Conservation (phyloP, 2,113 vertebrate species). For the Sylvicapra grimmia region DNA sequence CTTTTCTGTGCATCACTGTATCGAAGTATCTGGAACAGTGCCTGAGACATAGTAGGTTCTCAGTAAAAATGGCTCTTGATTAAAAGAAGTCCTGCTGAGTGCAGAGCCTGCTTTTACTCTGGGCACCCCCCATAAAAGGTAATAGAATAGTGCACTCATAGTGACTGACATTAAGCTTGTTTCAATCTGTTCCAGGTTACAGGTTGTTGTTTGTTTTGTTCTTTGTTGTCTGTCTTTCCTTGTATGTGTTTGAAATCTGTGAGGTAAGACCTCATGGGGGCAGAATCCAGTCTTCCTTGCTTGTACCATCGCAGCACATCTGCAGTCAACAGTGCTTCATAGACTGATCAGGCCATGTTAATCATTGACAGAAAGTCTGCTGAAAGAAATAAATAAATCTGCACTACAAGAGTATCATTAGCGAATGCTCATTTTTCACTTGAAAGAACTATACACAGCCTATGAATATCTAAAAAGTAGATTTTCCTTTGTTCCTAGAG, state of each 20-base stretch:
- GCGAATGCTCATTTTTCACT: neutral
- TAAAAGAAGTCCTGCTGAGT: neutral
- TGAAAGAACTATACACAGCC: neutral
- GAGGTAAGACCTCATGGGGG: neutral
- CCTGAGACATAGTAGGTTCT: neutral
- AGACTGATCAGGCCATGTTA: neutral
- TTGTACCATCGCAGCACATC: neutral
- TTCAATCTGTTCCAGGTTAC: neutral
- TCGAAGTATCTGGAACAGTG: neutral
- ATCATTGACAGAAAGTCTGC: neutral
- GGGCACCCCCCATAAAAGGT: neutral
- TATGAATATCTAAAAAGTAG: neutral
- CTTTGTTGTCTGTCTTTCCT: neutral
- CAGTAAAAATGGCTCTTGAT: neutral
- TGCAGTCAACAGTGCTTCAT: neutral
- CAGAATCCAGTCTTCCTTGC: neutral
- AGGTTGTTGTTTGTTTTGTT: neutral
- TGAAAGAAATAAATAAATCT: neutral
- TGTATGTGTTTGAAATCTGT: neutral
- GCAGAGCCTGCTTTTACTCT: neutral
- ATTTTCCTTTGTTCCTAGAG: neutral
- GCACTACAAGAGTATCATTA: neutral
- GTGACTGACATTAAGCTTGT: neutral
- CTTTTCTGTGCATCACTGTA: neutral
- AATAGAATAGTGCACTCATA: fast-evolving